phyloP scores from a whole-genome alignment of 2,797 vertebrate genomes.

The Oreochromis mossambicus region DNA sequence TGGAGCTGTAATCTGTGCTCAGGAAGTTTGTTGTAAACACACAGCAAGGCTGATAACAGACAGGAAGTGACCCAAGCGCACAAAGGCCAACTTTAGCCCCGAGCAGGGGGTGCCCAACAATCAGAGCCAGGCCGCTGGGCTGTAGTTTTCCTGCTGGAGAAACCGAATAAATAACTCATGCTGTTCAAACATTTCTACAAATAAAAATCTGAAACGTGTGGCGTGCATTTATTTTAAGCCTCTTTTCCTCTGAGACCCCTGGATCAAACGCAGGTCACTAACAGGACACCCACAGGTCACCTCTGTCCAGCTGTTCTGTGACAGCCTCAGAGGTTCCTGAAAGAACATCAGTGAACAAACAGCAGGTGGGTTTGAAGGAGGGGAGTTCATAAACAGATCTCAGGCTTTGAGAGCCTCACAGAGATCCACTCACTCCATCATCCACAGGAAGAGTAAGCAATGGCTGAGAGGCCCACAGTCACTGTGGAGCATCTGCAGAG shows the following conservation, averaged over 20 bases:
- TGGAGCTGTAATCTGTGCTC: neutral
- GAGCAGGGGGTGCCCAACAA: neutral
- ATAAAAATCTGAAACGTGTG: neutral
- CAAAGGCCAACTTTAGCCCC: neutral
- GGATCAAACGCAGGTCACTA: neutral
- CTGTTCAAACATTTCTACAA: neutral
- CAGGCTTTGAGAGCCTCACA: neutral
- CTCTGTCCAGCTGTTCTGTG: neutral
- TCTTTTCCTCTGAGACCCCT: neutral
- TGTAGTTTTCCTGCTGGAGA: neutral
- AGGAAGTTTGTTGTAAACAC: constrained; percentile 44
- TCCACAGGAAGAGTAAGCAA: neutral
- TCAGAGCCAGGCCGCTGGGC: neutral
- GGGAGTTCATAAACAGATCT: neutral
- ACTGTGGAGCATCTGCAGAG: neutral
- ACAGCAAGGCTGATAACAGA: neutral
- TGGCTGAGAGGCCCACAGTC: neutral
- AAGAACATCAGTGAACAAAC: neutral
- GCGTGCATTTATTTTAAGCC: neutral
- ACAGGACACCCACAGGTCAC: neutral
- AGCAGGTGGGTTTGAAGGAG: neutral
- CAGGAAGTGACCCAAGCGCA: constrained; percentile 30
- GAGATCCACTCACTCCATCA: neutral
- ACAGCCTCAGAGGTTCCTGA: neutral
- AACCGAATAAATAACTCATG: neutral